phyloP scores from a whole-genome alignment of 2,797 vertebrate species.

The Thamnophis elegans region DNA sequence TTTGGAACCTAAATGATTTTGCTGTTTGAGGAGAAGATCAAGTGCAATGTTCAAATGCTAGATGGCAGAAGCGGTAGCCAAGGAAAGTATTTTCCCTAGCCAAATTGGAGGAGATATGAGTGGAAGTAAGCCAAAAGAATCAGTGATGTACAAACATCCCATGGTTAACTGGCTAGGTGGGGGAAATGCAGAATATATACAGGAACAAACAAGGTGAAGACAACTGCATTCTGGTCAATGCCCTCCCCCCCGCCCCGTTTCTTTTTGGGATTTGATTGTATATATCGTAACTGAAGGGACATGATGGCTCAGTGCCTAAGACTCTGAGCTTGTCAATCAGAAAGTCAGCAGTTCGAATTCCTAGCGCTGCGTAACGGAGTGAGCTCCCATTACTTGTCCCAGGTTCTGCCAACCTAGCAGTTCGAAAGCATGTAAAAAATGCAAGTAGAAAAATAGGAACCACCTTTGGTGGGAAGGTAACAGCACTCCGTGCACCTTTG shows the following conservation, averaged over 20 bases:
- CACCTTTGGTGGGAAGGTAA: no score
- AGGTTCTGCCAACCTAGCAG: no score
- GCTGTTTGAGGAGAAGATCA: conserved; percentile 70
- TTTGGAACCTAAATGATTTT: conserved; percentile 63
- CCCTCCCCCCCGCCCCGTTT: not conserved
- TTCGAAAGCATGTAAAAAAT: no score
- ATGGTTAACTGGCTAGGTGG: conserved; percentile 56
- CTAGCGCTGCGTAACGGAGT: no score
- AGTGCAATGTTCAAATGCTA: conserved; percentile 69
- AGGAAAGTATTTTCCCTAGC: conserved; percentile 66
- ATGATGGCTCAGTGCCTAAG: no score
- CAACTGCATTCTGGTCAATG: conserved; percentile 43
- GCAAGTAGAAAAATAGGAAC: no score
- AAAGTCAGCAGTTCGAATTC: no score
- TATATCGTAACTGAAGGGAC: not conserved
- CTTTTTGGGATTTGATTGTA: not conserved
- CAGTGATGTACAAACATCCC: conserved; percentile 63
- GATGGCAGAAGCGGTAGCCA: conserved; percentile 72
- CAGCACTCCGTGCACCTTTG: no score
- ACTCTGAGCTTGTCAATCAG: no score
- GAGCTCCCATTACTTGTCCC: no score
- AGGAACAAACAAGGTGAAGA: conserved; percentile 52
- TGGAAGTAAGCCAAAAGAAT: conserved; percentile 53
- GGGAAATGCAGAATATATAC: conserved; percentile 52
- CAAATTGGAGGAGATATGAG: conserved; percentile 58